phyloP scores from a whole-genome alignment of 2,797 vertebrate genomes.

The Gadopsis marmoratus region DNA sequence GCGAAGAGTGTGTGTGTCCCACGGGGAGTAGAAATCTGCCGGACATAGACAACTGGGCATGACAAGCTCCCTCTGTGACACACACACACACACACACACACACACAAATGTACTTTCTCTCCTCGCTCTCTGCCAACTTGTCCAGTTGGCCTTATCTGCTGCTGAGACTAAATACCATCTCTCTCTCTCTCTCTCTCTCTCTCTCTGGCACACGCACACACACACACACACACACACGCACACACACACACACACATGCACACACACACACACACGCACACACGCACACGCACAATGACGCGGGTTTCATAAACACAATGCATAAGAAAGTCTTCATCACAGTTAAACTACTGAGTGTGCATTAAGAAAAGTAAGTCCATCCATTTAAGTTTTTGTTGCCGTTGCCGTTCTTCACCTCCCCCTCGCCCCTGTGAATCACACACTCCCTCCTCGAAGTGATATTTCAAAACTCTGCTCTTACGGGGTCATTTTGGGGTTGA shows the following conservation, averaged over 20 bases:
- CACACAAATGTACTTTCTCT: conserved; percentile 28
- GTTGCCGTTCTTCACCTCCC: conserved; percentile 3
- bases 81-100: conserved; percentile 22
- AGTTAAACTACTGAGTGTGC: conserved; percentile 24
- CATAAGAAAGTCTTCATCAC: conserved; percentile 38
- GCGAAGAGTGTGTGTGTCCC: conserved; percentile 43
- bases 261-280: conserved; percentile 15
- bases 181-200: conserved; percentile 28
- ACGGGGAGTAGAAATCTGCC: conserved; percentile 74
- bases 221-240: conserved; percentile 10
- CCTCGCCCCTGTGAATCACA: conserved; percentile 42
- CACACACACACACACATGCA: neutral
- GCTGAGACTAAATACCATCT: conserved; percentile 60
- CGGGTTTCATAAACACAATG: conserved; percentile 35
- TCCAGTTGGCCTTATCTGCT: conserved; percentile 70
- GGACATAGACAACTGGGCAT: conserved; percentile 76
- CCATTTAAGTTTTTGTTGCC: neutral
- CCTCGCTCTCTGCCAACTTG: conserved; percentile 60
- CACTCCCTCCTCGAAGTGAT: conserved; percentile 43
- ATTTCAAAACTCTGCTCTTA: conserved; percentile 48
- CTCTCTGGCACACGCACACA: neutral
- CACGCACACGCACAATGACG: neutral
- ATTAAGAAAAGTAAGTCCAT: conserved; percentile 1
- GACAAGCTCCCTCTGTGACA: conserved; percentile 69
- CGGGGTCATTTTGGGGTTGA: conserved; percentile 27